Conservation (phyloP, 2,888 invertebrate genomes). For the Apamea monoglypha region DNA sequence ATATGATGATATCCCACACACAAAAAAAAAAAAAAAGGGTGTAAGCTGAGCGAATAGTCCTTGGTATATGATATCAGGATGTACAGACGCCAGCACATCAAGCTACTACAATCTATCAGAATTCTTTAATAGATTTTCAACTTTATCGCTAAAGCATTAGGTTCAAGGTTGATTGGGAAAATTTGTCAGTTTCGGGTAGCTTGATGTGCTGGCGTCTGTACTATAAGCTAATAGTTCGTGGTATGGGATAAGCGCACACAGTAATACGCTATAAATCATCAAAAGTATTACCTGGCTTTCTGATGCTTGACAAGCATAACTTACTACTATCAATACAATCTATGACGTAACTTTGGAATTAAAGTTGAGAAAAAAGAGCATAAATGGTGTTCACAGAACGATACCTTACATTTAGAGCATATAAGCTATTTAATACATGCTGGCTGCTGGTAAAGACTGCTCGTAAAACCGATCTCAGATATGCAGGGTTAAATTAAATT, state of each 20-base stretch:
- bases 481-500: not conserved
- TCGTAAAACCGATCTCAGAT: conserved; percentile 22
- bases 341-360: not conserved
- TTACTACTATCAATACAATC: not conserved
- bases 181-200: too few relatives aligned
- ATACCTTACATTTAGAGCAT: not conserved
- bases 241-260: not conserved
- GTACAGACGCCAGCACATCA: too few relatives aligned
- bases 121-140: too few relatives aligned
- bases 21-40: too few relatives aligned
- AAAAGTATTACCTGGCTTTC: not conserved
- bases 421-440: not conserved
- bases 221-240: not conserved
- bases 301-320: not conserved
- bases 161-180: too few relatives aligned
- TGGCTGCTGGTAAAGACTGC: not conserved
- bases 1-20: too few relatives aligned
- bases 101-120: too few relatives aligned
- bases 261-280: conserved; percentile 3
- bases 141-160: too few relatives aligned
- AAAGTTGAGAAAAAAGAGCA: not conserved
- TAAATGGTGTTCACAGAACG: not conserved
- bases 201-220: too few relatives aligned
- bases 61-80: too few relatives aligned
- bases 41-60: not conserved